Conservation (phyloP, 2,888 invertebrate genomes). For the Autographa pulchrina region DNA sequence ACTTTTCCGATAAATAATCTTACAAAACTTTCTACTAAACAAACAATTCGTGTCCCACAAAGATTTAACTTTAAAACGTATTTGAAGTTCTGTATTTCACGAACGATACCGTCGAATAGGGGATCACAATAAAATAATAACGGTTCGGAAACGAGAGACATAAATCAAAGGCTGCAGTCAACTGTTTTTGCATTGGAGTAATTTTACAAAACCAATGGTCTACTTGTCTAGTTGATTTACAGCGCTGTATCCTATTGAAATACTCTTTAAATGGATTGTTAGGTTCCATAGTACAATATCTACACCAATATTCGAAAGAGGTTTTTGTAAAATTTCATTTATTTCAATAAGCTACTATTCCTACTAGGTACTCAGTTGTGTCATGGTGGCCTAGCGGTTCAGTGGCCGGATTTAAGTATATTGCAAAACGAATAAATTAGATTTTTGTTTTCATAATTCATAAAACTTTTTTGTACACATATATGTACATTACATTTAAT, state of each 20-base stretch:
- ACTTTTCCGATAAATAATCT: background rate
- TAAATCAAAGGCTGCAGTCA: slow-evolving; percentile 63
- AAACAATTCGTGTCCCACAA: background rate
- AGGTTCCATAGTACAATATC: too few relatives aligned
- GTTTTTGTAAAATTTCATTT: too few relatives aligned
- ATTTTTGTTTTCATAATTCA: too few relatives aligned
- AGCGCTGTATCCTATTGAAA: background rate
- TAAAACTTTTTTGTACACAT: too few relatives aligned
- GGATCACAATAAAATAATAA: slow-evolving; percentile 55
- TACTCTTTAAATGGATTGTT: background rate
- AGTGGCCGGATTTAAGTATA: too few relatives aligned
- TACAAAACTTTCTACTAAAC: background rate
- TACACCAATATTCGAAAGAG: too few relatives aligned
- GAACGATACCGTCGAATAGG: slow-evolving; percentile 9
- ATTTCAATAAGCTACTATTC: too few relatives aligned
- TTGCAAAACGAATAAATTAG: too few relatives aligned
- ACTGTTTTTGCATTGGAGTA: slow-evolving; percentile 58
- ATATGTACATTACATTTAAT: too few relatives aligned
- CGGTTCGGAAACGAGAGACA: slow-evolving; percentile 58
- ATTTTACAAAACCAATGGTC: slow-evolving; percentile 64
- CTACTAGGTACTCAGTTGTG: too few relatives aligned
- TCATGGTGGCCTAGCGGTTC: too few relatives aligned
- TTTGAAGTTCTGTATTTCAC: background rate
- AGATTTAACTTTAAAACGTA: background rate
- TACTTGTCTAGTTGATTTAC: slow-evolving; percentile 57